These are phyloP conservation scores for Nansenia antarctica DNA, from an alignment of 2,113 vertebrate genomes.

Conservation along the genomic window DNA sequence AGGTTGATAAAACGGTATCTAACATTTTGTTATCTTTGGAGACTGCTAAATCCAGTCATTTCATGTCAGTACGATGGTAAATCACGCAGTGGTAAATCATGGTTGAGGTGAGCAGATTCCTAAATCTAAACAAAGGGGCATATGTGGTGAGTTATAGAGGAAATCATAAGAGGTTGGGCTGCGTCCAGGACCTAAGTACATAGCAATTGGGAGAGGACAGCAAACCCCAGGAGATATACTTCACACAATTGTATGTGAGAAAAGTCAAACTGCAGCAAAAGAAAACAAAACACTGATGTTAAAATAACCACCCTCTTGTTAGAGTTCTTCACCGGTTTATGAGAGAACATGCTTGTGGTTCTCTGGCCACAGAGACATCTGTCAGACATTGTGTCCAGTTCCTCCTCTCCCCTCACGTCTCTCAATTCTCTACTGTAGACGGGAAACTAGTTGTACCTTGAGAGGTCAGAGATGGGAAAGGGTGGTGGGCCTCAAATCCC, in stretches of 20 bases:
- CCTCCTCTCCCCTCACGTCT: conserved; percentile 31
- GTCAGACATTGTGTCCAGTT: conserved; percentile 65
- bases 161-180: conserved; percentile 51
- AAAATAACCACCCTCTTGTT: conserved; percentile 59
- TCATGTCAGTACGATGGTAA: conserved; percentile 45
- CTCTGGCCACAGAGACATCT: conserved; percentile 68
- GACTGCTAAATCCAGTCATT: conserved; percentile 12
- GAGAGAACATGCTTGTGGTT: conserved; percentile 68
- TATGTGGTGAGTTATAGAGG: conserved; percentile 40
- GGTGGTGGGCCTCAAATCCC: conserved; percentile 23
- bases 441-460: conserved; percentile 38
- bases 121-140: conserved; percentile 54
- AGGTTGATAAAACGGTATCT: conserved; percentile 22
- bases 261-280: conserved; percentile 53
- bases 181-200: conserved; percentile 48
- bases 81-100: conserved; percentile 47
- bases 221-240: conserved; percentile 53
- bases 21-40: conserved; percentile 38
- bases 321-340: conserved; percentile 65
- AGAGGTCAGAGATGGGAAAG: conserved; percentile 28
- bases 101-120: conserved; percentile 50
- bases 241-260: conserved; percentile 49
- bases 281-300: conserved; percentile 60
- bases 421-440: conserved; percentile 39
- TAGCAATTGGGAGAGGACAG: conserved; percentile 40